These are phyloP conservation scores for Tragelaphus eurycerus DNA, from an alignment of 2,797 vertebrate genomes.

Conservation along the genomic window DNA sequence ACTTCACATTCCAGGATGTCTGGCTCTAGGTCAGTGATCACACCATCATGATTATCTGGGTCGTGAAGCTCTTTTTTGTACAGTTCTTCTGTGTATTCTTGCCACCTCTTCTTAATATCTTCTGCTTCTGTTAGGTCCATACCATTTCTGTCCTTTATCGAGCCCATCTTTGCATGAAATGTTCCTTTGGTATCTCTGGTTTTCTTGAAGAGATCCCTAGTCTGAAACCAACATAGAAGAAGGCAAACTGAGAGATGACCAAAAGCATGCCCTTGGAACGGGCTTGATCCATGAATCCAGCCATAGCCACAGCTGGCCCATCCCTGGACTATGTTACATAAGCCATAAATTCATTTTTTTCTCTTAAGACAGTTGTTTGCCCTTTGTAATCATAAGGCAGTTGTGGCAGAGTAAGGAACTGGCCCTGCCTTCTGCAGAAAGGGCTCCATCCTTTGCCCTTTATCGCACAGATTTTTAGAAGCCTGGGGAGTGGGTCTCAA, in stretches of 20 bases:
- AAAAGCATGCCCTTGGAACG: background rate
- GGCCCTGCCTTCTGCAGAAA: background rate
- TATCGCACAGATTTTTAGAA: background rate
- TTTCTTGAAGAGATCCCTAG: no score
- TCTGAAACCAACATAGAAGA: background rate
- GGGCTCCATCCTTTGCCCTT: background rate
- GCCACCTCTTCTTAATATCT: no score
- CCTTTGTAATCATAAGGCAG: background rate
- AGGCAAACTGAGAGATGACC: background rate
- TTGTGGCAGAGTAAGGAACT: background rate
- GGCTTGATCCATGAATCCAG: background rate
- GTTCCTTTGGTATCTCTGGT: no score
- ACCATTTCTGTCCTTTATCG: no score
- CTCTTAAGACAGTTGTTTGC: background rate
- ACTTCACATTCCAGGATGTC: no score
- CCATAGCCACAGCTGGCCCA: background rate
- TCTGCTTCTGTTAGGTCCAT: no score
- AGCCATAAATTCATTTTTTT: background rate
- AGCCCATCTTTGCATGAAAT: no score
- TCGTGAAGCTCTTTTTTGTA: no score
- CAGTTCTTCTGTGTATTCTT: no score
- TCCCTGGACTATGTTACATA: background rate
- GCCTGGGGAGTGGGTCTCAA: background rate
- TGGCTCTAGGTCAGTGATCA: no score
- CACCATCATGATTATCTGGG: no score